Percentiles rank a stretch among this genome's conserved stretches.
phyloP scores from a whole-genome alignment of 2,888 invertebrate species.

The Crocallis elinguaria region DNA sequence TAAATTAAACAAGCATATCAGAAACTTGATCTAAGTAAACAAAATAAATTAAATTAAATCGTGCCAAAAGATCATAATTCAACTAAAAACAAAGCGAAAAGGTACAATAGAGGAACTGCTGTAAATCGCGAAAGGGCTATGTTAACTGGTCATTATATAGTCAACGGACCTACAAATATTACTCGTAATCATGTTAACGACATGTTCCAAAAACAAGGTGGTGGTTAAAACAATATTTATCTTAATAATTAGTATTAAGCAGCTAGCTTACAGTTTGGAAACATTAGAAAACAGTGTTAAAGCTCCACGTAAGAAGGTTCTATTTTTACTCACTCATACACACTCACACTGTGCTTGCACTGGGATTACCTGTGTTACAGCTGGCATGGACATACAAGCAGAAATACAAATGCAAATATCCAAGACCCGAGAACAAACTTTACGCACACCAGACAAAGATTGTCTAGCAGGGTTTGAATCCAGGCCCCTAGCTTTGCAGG shows the following conservation, averaged over 20 bases:
- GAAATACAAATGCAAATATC: too few relatives aligned
- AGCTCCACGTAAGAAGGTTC: background rate
- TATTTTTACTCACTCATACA: too few relatives aligned
- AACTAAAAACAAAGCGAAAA: constrained; percentile 38
- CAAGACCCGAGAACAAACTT: too few relatives aligned
- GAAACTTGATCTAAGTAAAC: constrained; percentile 11
- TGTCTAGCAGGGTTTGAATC: too few relatives aligned
- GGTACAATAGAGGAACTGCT: constrained; percentile 42
- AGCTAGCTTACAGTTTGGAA: constrained; percentile 54
- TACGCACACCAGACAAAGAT: too few relatives aligned
- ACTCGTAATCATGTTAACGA: constrained; percentile 66
- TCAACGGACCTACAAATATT: constrained; percentile 57
- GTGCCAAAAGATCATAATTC: constrained; percentile 34
- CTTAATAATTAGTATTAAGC: constrained; percentile 83
- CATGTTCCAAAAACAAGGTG: constrained; percentile 69
- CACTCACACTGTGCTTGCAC: too few relatives aligned
- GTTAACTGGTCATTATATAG: constrained; percentile 52
- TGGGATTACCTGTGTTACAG: too few relatives aligned
- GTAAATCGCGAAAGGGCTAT: constrained; percentile 50
- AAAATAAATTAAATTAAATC: constrained; percentile 29
- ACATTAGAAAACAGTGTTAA: constrained; percentile 1
- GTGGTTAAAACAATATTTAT: constrained; percentile 80
- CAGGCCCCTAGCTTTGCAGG: too few relatives aligned
- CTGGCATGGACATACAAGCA: too few relatives aligned
- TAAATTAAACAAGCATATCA: constrained; percentile 8